Percentiles rank a stretch among this genome's conserved stretches.
Evolutionary conservation across 35 echinoderm and acorn worm species (phyloP).

Genomic region (Holothuria glaberrima): DNA sequence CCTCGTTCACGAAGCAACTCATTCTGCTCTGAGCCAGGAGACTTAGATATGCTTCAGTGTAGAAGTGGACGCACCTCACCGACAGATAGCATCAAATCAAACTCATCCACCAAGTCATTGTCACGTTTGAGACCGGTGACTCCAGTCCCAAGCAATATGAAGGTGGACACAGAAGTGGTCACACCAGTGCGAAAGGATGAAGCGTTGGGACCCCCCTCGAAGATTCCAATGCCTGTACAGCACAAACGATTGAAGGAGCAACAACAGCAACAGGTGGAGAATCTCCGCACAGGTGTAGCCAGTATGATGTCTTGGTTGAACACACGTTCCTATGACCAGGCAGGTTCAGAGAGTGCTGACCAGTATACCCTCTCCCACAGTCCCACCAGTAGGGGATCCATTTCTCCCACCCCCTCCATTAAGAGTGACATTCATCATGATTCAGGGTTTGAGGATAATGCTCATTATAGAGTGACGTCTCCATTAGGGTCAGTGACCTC

Average conservation of each 20-base stretch:
- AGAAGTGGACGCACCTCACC: conserved; percentile 78
- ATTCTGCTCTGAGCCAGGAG: conserved; percentile 48
- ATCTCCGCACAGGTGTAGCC: too few relatives aligned
- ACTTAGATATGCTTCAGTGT: not conserved
- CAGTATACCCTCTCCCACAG: not conserved
- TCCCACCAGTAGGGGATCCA: conserved; percentile 62
- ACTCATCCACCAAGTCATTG: conserved; percentile 33
- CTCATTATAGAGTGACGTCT: conserved; percentile 32
- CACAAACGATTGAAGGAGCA: conserved; percentile 75
- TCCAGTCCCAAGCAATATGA: conserved; percentile 74
- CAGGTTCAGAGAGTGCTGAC: not conserved
- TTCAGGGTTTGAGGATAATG: conserved; percentile 88
- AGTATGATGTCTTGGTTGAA: conserved; percentile 43
- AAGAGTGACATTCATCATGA: conserved; percentile 73
- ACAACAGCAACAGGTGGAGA: conserved; percentile 40
- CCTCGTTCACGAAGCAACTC: conserved; percentile 48
- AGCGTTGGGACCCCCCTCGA: conserved; percentile 52
- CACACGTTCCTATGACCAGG: conserved; percentile 31
- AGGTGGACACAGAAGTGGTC: conserved; percentile 62
- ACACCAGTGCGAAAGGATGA: conserved; percentile 74
- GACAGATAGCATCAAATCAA: conserved; percentile 56
- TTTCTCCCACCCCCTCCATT: conserved; percentile 79
- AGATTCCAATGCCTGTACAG: conserved; percentile 76
- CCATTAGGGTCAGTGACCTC: conserved; percentile 16
- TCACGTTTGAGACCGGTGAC: conserved; percentile 72